phyloP scores from a whole-genome alignment of 2,113 vertebrate species.

The Ginglymostoma cirratum region DNA sequence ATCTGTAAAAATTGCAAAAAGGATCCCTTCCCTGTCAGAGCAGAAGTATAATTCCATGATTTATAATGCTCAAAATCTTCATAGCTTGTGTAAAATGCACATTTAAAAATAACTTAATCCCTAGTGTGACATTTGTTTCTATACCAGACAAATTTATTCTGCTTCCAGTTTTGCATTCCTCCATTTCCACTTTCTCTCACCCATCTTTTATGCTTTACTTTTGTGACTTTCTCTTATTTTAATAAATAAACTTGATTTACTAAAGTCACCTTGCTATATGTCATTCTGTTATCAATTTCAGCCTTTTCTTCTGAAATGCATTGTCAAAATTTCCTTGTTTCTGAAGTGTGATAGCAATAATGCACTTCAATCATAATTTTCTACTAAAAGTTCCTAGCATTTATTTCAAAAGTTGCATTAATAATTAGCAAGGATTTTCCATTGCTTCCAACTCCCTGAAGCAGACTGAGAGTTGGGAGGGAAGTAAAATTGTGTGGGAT shows the following conservation, averaged over 20 bases:
- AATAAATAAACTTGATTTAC: background rate
- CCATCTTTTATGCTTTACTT: background rate
- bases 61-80: background rate
- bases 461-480: too few species aligned
- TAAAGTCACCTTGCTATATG: background rate
- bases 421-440: background rate
- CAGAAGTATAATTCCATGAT: conserved; percentile 20
- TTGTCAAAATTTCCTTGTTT: background rate
- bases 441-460: background rate
- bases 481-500: too few species aligned
- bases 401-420: background rate
- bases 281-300: background rate
- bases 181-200: background rate
- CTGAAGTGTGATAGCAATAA: background rate
- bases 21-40: background rate
- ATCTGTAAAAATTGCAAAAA: conserved; percentile 33
- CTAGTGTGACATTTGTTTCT: background rate
- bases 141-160: background rate
- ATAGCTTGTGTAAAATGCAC: background rate
- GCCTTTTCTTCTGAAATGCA: background rate
- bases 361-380: background rate
- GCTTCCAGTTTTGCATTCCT: background rate
- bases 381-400: background rate
- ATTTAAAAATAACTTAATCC: background rate
- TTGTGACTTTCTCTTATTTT: background rate